phyloP scores from a whole-genome alignment of 2,113 vertebrate species.

The Sakesphorus luctuosus region DNA sequence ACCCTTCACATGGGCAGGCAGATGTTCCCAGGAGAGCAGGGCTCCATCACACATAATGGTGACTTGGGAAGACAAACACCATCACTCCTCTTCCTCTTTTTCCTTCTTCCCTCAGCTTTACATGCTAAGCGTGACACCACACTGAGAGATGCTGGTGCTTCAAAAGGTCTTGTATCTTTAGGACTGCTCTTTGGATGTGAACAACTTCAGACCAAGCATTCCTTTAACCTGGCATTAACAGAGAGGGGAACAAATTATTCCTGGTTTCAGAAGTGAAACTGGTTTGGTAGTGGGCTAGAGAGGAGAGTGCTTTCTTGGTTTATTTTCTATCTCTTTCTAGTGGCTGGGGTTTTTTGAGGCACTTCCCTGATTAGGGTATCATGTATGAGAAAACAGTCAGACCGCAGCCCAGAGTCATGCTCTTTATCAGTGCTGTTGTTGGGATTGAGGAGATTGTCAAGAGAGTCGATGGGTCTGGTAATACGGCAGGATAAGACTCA shows the following conservation, averaged over 20 bases:
- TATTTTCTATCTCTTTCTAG: not conserved
- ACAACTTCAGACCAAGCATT: not conserved
- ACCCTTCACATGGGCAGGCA: not conserved
- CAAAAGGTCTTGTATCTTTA: not conserved
- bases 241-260: not conserved
- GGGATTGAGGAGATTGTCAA: not conserved
- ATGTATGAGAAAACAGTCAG: not conserved
- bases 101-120: not conserved
- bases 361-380: not conserved
- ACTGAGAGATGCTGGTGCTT: not conserved
- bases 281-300: not conserved
- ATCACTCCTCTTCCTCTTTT: not conserved
- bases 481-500: not conserved
- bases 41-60: rapidly evolving
- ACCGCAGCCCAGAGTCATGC: not conserved
- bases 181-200: not conserved
- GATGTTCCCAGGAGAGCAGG: not conserved
- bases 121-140: not conserved
- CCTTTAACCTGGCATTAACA: not conserved
- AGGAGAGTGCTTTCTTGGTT: not conserved
- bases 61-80: not conserved
- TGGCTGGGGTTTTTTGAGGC: not conserved
- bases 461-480: not conserved
- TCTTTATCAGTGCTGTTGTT: not conserved
- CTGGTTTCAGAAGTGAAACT: not conserved